Evolutionary conservation across 2,113 vertebrate species (phyloP).

Genomic region (Blennius ocellaris): DNA sequence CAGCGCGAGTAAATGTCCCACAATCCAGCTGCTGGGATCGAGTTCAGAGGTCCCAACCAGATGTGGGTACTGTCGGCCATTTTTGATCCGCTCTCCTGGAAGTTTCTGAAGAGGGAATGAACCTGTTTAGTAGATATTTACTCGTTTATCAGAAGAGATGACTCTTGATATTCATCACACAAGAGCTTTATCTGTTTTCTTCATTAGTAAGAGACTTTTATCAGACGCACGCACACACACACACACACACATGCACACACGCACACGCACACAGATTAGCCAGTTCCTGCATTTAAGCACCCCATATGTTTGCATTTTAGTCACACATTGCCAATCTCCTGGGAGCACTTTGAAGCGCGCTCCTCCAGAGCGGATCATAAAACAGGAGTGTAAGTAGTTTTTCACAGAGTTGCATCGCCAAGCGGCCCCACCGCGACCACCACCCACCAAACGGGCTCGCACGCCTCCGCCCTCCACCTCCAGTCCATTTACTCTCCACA

Average conservation of each 20-base stretch:
- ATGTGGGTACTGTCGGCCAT: background rate
- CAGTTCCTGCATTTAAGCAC: slow-evolving; percentile 79
- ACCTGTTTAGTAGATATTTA: slow-evolving; percentile 79
- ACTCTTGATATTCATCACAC: slow-evolving; percentile 53
- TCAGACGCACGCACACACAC: slow-evolving; percentile 33
- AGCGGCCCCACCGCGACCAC: slow-evolving; percentile 44
- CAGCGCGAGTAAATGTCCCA: background rate
- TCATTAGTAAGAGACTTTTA: slow-evolving; percentile 70
- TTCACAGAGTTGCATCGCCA: slow-evolving; percentile 77
- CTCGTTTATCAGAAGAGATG: slow-evolving; percentile 74
- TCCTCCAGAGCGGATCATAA: slow-evolving; percentile 83
- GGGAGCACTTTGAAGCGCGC: slow-evolving; percentile 81
- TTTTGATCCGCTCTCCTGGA: no score
- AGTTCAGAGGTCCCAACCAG: background rate
- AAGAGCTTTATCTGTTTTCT: slow-evolving; percentile 81
- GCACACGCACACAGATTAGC: slow-evolving; percentile 68
- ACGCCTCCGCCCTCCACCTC: slow-evolving; percentile 63
- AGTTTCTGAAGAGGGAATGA: no score
- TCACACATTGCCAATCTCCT: slow-evolving; percentile 81
- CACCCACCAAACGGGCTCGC: slow-evolving; percentile 36
- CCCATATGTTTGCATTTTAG: slow-evolving; percentile 87
- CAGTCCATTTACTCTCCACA: slow-evolving; percentile 20
- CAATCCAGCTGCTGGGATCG: background rate
- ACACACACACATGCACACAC: slow-evolving; percentile 43
- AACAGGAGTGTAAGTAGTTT: slow-evolving; percentile 78